Base-by-base conservation (phyloP, 2,888 invertebrate species). In the Habrosyne pyritoides region DNA sequence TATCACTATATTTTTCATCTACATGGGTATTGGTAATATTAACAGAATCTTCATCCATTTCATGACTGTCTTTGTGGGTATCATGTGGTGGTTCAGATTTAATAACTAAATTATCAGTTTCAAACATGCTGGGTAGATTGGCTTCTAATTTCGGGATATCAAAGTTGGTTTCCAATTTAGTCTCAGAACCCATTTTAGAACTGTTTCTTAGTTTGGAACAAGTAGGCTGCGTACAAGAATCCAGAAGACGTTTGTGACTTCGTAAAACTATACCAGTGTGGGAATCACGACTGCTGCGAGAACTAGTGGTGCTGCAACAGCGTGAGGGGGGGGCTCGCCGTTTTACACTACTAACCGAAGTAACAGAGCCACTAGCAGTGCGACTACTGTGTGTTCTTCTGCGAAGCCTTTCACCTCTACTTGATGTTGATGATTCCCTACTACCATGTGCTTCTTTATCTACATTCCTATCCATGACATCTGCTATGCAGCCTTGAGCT, bases 401-500 rank as follows among this genome's bases (percentile, higher is more conserved):
- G 47, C 87, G 78, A 66, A 89, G 67, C 22, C 89, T 75, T 57
- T 89, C 90, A 12, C 91, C 84, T 59, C 91, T 77, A 66, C 89
- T 89, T 26, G 89, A 87, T 22, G 86, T 80, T 49, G 91, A 91
- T 8, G 93, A 91, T 63, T 93, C 93, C 64, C 92, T 81, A 67
- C 92, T 89, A 28, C 90, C 84, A 64, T 84, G 83, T 54, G 79
- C 70, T 56, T 89, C 87, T 69, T 87, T 89, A 62, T 79, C 76
- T 53, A 66, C 68, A 64, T 76, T 63, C 28, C 86, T 84, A 64
- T 94, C 94, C 21, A 91, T 92, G 52, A 95, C 94, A 82, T 96
- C 96, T 53, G 95, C 94, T 81, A 96, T 94, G 80, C 96, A 96
- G 30, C 96, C 96, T 79, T 96, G 96, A 42, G 97, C 97, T 83